Conservation (phyloP, 2,113 vertebrate species). For the Sapayoa aenigma region DNA sequence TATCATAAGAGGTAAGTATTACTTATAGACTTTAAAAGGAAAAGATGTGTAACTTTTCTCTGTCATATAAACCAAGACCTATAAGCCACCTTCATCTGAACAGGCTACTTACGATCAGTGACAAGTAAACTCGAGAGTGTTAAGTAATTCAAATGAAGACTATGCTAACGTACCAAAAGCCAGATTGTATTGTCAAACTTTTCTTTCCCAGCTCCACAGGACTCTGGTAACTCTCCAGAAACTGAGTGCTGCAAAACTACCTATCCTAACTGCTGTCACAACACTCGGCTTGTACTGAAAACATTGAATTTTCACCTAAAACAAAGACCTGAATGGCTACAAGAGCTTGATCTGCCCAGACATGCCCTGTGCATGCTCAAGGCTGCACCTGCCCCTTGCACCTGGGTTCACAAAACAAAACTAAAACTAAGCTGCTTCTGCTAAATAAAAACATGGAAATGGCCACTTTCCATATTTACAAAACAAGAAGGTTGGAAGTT, state of each 20-base stretch:
- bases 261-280: background rate
- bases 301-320: background rate
- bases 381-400: background rate
- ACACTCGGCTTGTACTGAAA: background rate
- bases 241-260: background rate
- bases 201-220: background rate
- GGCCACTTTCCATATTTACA: background rate
- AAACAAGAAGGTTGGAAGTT: background rate
- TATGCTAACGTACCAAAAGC: background rate
- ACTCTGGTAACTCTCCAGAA: background rate
- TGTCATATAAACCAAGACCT: background rate
- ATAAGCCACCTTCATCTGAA: background rate
- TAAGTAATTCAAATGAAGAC: background rate
- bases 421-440: background rate
- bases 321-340: background rate
- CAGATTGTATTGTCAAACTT: background rate
- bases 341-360: fast-evolving
- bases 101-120: background rate
- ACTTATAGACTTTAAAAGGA: background rate
- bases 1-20: background rate
- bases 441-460: conserved; percentile 7
- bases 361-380: background rate
- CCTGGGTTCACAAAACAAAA: background rate
- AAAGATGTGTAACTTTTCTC: background rate
- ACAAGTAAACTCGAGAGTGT: background rate